phyloP scores from a whole-genome alignment of 2,888 invertebrate species.

The Drosophila basisetae region DNA sequence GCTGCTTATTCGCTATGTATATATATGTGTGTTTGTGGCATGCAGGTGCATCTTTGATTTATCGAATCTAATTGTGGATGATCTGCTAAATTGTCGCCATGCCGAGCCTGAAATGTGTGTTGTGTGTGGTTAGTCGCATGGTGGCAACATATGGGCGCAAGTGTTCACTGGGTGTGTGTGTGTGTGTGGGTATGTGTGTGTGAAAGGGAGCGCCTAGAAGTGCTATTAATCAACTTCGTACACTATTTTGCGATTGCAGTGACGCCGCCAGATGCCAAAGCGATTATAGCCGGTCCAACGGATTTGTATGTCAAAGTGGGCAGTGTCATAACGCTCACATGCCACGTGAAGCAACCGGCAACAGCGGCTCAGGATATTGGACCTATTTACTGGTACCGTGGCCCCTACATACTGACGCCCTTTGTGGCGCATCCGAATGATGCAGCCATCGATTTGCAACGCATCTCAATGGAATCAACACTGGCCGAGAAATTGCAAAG shows the following conservation, averaged over 20 bases:
- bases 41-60: slow-evolving; percentile 48
- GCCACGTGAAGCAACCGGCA: slow-evolving; percentile 89
- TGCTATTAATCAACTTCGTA: slow-evolving; percentile 75
- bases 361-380: slow-evolving; percentile 88
- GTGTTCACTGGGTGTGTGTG: slow-evolving; percentile 3
- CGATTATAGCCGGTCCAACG: slow-evolving; percentile 88
- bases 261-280: slow-evolving; percentile 88
- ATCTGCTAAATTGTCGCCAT: slow-evolving; percentile 31
- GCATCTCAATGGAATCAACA: slow-evolving; percentile 85
- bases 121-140: slow-evolving; percentile 25
- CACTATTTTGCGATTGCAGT: slow-evolving; percentile 70
- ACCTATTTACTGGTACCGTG: slow-evolving; percentile 90
- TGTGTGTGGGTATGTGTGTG: slow-evolving; percentile 6
- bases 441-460: slow-evolving; percentile 84
- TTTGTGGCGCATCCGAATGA: slow-evolving; percentile 84
- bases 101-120: slow-evolving; percentile 28
- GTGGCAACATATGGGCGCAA: slow-evolving; percentile 3
- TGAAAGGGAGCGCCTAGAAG: slow-evolving; percentile 35
- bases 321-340: slow-evolving; percentile 90
- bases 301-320: slow-evolving; percentile 91
- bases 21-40: slow-evolving; percentile 3
- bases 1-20: background rate
- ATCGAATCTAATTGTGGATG: slow-evolving; percentile 42
- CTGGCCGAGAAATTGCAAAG: slow-evolving; percentile 90
- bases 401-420: slow-evolving; percentile 85